Percentiles rank a stretch among this genome's conserved stretches.
phyloP scores from a whole-genome alignment of 53 echinoderm and acorn worm species.

The Holothuria scabra region DNA sequence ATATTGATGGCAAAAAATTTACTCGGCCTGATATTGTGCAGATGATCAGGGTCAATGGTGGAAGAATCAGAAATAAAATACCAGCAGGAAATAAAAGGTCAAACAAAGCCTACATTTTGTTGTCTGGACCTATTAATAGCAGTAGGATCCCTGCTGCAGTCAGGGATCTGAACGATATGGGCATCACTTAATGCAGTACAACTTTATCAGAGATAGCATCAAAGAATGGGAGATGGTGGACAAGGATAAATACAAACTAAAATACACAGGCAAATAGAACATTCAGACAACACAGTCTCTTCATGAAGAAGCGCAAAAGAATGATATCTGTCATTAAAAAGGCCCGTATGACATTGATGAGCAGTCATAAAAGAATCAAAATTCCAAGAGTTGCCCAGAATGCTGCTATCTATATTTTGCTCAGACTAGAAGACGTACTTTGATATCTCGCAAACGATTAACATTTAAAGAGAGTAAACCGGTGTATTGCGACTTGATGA shows the following conservation, averaged over 20 bases:
- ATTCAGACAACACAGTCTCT: not conserved
- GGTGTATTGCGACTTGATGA: not conserved
- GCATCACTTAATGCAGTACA: not conserved
- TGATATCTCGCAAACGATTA: not conserved
- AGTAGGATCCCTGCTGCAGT: not conserved
- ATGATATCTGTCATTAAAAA: constrained; percentile 28
- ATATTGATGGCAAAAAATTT: not conserved
- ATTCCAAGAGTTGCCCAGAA: constrained; percentile 12
- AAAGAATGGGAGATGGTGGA: not conserved
- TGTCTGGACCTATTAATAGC: not conserved
- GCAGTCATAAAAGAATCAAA: not conserved
- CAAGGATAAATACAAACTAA: not conserved
- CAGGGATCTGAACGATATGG: not conserved
- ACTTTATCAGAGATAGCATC: constrained; percentile 1
- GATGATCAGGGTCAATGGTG: constrained; percentile 9
- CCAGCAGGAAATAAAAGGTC: not conserved
- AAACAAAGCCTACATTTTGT: not conserved
- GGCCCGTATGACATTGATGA: not conserved
- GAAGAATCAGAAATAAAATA: not conserved
- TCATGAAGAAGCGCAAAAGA: not conserved
- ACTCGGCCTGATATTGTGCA: not conserved
- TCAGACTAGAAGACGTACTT: not conserved
- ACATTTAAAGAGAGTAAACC: not conserved
- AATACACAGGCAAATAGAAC: not conserved
- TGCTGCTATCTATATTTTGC: constrained; percentile 14